phyloP scores from a whole-genome alignment of 1,140 invertebrate genomes.

The Bathynomus jamesi region DNA sequence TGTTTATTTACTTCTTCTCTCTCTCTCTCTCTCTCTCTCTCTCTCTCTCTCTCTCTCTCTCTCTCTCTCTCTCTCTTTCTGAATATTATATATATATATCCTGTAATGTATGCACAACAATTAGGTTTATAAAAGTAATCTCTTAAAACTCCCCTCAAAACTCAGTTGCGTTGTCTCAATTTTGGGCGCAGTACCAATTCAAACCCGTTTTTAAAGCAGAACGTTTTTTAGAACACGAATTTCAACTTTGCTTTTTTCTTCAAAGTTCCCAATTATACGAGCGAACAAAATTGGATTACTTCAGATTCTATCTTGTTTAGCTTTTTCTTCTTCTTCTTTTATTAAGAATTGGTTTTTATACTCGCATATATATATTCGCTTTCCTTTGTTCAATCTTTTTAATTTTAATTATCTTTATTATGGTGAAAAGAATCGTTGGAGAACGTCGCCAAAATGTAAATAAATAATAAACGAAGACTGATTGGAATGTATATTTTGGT shows the following conservation, averaged over 20 bases:
- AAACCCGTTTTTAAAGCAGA: neutral
- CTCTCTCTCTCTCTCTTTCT: neutral
- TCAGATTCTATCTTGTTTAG: neutral
- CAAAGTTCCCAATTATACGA: neutral
- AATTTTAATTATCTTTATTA: constrained; percentile 3
- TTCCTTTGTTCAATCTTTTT: neutral
- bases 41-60: constrained; percentile 1
- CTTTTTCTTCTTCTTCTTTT: neutral
- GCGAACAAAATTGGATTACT: neutral
- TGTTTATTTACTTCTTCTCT: neutral
- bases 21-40: neutral
- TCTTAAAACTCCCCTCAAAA: neutral
- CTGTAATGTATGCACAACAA: neutral
- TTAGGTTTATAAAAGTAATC: neutral
- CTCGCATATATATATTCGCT: neutral
- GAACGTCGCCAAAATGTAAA: neutral
- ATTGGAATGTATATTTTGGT: neutral
- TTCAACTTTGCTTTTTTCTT: neutral
- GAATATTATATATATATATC: neutral
- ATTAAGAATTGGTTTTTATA: neutral
- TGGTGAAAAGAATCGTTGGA: constrained; percentile 6
- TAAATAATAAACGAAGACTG: neutral
- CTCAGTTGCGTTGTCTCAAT: neutral
- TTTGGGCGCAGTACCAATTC: neutral
- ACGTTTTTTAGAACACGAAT: neutral